A percentile compares a stretch with the other conserved stretches of the same genome.
These are phyloP conservation scores for Lordiphosa clarofinis DNA, from an alignment of 1,140 invertebrate genomes.

Conservation along the genomic window DNA sequence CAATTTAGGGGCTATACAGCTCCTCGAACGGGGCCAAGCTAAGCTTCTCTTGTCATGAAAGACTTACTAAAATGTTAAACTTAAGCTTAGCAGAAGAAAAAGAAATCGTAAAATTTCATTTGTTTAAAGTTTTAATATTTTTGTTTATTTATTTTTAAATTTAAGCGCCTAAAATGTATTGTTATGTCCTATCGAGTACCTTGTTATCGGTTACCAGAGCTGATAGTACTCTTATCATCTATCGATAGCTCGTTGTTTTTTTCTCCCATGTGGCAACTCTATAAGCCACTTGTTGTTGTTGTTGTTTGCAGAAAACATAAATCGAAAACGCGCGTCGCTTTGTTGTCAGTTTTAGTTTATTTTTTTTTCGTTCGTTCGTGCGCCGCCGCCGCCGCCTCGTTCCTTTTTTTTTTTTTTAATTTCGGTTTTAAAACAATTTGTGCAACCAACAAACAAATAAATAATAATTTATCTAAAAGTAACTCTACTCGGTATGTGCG, in stretches of 20 bases:
- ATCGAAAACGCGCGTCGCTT: slow-evolving; percentile 65
- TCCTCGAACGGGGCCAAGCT: too few relatives aligned
- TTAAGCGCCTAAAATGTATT: too few relatives aligned
- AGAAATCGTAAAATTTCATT: too few relatives aligned
- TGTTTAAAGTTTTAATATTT: too few relatives aligned
- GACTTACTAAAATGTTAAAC: too few relatives aligned
- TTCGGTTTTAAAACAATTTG: slow-evolving; percentile 4
- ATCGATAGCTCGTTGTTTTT: slow-evolving; percentile 9
- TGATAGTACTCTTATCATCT: not conserved
- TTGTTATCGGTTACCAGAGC: not conserved
- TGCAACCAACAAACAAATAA: slow-evolving; percentile 17
- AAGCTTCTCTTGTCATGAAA: too few relatives aligned
- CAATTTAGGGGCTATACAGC: too few relatives aligned
- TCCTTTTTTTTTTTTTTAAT: slow-evolving; percentile 20
- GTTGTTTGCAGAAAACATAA: slow-evolving; percentile 38
- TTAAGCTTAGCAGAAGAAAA: too few relatives aligned
- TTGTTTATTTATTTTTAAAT: too few relatives aligned
- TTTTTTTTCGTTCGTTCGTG: slow-evolving; percentile 22
- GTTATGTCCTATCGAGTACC: not conserved
- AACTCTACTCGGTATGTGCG: slow-evolving; percentile 25
- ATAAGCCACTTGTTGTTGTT: slow-evolving; percentile 38
- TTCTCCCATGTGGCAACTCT: not conserved
- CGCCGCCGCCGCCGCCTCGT: slow-evolving; percentile 14
- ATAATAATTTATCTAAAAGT: slow-evolving; percentile 22
- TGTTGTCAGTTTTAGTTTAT: slow-evolving; percentile 50